Evolutionary conservation across 2,113 vertebrate species (phyloP), one percentile per base, ranked within the genome.

Genomic region (Xenopus tropicalis): DNA sequence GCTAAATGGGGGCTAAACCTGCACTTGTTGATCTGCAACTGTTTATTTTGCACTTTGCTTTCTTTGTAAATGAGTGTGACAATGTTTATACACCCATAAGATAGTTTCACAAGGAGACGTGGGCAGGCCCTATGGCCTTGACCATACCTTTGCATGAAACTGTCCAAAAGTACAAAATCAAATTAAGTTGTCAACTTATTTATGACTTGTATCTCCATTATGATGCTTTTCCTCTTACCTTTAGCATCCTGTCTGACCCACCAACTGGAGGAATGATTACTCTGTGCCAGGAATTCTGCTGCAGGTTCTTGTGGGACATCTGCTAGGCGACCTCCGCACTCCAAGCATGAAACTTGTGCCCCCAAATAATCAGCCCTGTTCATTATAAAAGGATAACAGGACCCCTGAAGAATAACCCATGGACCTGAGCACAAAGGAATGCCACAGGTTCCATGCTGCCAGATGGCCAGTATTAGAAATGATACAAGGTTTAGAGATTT

Each of bases 311-410:
- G 79, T 5, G 82, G 62, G 44, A 54, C 21, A 12, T 62, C 76
- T 22, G 89, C 80, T 14, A 93, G 87, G 20, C 85, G 43, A 11
- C 88, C 87, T 48, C 84, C 84, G 77, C 57, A 78, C 17, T 56
- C 51, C 70, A 65, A 66, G 71, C 92, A 93, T 48, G 52, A 67
- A 14, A 48, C 46, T 9, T 37, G 75, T 7, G 91, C 90, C 46
- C 83, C 22, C 11, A 9, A 74, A 86, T 87, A 92, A 44, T 74
- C 79, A 77, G 73, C 59, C 0, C 56, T 51, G 25, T 78, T 79
- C 8, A 21, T 21, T 44, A 83, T 74, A 68, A 92, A 88, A 68
- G 88, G 80, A 23, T 86, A 86, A 43, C 77, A 84, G 9, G 80
- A 66, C 61, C 83, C 70, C 74, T 20, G 56, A 14, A 83, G 80